These are phyloP conservation scores for Aptenodytes patagonicus DNA, from an alignment of 2,113 vertebrate species.

Conservation along the genomic window DNA sequence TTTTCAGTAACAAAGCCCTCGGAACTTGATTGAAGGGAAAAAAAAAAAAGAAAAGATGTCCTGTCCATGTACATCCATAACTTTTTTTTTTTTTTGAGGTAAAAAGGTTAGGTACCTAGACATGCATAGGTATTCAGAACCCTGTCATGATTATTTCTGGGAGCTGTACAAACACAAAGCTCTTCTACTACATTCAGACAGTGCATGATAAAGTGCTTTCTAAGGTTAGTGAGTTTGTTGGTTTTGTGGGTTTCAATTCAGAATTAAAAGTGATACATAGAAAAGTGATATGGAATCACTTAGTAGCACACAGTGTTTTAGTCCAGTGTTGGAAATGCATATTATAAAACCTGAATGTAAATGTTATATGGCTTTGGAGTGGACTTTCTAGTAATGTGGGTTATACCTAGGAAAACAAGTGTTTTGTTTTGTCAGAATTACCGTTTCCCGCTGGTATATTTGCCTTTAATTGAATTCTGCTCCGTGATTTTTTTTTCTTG, in stretches of 20 bases:
- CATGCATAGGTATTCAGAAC: neutral
- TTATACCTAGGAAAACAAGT: neutral
- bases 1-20: neutral
- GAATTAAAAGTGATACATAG: neutral
- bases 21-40: neutral
- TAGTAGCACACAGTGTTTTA: neutral
- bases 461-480: neutral
- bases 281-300: neutral
- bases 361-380: neutral
- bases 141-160: neutral
- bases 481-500: neutral
- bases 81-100: neutral
- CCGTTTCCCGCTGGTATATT: neutral
- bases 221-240: neutral
- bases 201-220: neutral
- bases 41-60: too few species aligned
- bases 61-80: neutral
- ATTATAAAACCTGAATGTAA: neutral
- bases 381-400: neutral
- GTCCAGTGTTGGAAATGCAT: neutral
- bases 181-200: neutral
- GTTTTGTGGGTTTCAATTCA: neutral
- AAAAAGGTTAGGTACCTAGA: neutral
- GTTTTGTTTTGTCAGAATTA: neutral
- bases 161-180: neutral